Conservation (phyloP, 92 coral and sea anemone genomes). For the Palythoa grandiflora region DNA sequence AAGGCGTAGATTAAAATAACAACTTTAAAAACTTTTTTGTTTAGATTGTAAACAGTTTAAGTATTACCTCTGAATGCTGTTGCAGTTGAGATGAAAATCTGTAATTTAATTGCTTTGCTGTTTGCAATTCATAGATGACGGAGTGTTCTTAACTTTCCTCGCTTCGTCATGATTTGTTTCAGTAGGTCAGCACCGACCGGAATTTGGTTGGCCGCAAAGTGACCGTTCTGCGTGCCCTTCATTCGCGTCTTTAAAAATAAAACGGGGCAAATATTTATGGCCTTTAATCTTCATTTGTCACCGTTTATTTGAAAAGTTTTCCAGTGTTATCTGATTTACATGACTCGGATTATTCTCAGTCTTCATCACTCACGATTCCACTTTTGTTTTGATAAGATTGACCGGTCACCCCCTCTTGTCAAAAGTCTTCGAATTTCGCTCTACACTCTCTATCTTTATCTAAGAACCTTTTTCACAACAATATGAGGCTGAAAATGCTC, state of each 20-base stretch:
- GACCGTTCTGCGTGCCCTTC: background rate
- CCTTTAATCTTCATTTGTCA: background rate
- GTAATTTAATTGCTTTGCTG: background rate
- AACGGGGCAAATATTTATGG: background rate
- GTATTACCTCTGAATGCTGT: background rate
- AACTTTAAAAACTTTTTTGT: background rate
- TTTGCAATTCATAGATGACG: background rate
- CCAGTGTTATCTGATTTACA: background rate
- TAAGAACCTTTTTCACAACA: too few relatives aligned
- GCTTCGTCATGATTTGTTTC: background rate
- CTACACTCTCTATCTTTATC: too few relatives aligned
- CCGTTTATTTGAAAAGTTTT: background rate
- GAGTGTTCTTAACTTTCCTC: background rate
- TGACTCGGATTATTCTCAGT: too few relatives aligned
- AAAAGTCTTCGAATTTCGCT: too few relatives aligned
- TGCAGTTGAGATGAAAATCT: background rate
- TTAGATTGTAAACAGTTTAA: background rate
- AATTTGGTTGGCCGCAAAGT: conserved; percentile 22
- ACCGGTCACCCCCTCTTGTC: too few relatives aligned
- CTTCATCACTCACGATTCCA: too few relatives aligned
- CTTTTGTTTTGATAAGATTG: background rate
- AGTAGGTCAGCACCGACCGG: background rate
- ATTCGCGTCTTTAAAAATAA: background rate
- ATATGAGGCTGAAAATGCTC: too few relatives aligned
- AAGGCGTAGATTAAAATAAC: background rate